phyloP scores from a whole-genome alignment of 2,888 invertebrate genomes.

The Heliconius aoede region DNA sequence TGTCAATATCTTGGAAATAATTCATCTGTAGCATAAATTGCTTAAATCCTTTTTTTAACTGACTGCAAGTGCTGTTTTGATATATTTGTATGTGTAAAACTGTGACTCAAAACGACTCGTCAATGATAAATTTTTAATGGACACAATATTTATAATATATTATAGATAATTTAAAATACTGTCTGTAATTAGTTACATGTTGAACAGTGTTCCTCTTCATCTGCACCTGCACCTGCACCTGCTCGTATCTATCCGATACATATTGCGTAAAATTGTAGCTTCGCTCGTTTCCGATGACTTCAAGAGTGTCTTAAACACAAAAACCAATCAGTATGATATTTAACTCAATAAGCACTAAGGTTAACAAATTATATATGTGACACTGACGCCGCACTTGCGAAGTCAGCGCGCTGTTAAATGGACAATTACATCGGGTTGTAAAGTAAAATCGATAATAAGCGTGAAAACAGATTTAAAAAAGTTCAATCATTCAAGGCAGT shows the following conservation, averaged over 20 bases:
- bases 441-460: slow-evolving; percentile 23
- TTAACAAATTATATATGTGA: slow-evolving; percentile 5
- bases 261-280: no score
- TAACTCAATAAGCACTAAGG: background rate
- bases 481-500: slow-evolving; percentile 24
- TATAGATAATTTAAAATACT: no score
- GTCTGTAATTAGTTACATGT: no score
- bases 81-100: no score
- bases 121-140: no score
- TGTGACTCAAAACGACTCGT: no score
- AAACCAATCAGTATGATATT: no score
- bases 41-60: background rate
- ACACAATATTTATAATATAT: no score
- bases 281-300: background rate
- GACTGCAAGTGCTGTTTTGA: background rate
- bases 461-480: slow-evolving; percentile 25
- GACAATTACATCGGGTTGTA: slow-evolving; percentile 25
- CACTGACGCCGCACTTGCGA: slow-evolving; percentile 14
- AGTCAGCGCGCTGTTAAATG: slow-evolving; percentile 22
- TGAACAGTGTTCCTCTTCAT: no score
- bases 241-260: no score
- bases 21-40: background rate
- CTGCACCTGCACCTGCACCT: no score
- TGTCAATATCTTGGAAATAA: background rate
- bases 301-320: background rate